Conservation (phyloP, 1,140 invertebrate species). For the Drosophila arizonae region DNA sequence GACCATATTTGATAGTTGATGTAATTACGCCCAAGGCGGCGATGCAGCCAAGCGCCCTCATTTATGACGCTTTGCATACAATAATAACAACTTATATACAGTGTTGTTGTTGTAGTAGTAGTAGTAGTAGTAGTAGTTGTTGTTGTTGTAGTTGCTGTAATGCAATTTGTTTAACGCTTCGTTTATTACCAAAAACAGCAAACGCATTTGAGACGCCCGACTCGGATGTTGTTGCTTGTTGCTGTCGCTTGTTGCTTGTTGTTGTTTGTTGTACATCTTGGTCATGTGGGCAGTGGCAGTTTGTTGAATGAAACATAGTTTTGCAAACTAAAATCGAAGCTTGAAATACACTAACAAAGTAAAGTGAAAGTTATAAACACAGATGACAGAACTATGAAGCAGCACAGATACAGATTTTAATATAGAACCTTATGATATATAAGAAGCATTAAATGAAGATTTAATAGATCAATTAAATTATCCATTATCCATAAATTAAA, state of each 20-base stretch:
- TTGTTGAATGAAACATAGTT: slow-evolving; percentile 30
- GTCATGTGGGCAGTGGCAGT: slow-evolving; percentile 43
- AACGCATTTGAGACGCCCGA: slow-evolving; percentile 47
- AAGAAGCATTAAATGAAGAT: too few relatives aligned
- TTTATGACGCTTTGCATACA: slow-evolving; percentile 79
- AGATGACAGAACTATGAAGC: not conserved
- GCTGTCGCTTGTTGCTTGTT: slow-evolving; percentile 22
- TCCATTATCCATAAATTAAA: too few relatives aligned
- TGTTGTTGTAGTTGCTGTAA: slow-evolving; percentile 62
- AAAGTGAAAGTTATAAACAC: not conserved
- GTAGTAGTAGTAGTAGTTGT: slow-evolving; percentile 42
- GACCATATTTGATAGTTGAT: slow-evolving; percentile 74
- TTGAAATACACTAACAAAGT: not conserved
- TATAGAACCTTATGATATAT: too few relatives aligned
- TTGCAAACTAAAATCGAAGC: slow-evolving; percentile 28
- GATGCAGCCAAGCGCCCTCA: slow-evolving; percentile 63
- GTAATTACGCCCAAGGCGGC: slow-evolving; percentile 76
- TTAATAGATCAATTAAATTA: too few relatives aligned
- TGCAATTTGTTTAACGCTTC: slow-evolving; percentile 81
- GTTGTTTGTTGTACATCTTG: slow-evolving; percentile 38
- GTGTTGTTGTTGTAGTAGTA: slow-evolving; percentile 39
- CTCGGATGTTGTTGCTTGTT: slow-evolving; percentile 10
- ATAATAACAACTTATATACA: slow-evolving; percentile 50
- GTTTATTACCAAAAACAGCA: slow-evolving; percentile 80
- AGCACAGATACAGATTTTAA: too few relatives aligned